These are phyloP conservation scores for Neogobius melanostomus DNA, from an alignment of 2,113 vertebrate species.

Conservation along the genomic window DNA sequence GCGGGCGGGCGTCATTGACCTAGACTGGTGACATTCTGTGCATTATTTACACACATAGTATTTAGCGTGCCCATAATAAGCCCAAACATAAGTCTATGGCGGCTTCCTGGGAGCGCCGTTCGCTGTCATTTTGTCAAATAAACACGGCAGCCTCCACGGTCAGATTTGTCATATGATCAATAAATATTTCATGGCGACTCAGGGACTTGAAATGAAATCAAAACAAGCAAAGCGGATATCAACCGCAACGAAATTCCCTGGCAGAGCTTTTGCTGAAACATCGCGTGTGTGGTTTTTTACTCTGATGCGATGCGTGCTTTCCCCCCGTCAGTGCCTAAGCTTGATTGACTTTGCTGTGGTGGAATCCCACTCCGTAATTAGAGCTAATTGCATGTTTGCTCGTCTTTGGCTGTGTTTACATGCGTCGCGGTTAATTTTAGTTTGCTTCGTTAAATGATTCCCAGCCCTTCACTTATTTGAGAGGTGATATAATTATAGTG, in stretches of 20 bases:
- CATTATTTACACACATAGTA: slow-evolving; percentile 5
- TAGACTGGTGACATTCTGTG: slow-evolving; percentile 29
- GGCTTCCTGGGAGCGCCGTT: slow-evolving; percentile 43
- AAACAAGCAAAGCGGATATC: slow-evolving; percentile 19
- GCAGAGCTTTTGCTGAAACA: slow-evolving; percentile 24
- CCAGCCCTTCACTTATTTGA: slow-evolving; percentile 53
- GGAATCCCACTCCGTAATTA: slow-evolving; percentile 63
- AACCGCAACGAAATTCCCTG: slow-evolving; percentile 25
- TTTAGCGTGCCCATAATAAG: too few species aligned
- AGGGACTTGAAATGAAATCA: slow-evolving; percentile 49
- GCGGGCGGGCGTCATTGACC: slow-evolving; percentile 21
- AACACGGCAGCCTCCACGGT: slow-evolving; percentile 33
- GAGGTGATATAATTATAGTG: slow-evolving; percentile 64
- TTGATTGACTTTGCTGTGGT: slow-evolving; percentile 54
- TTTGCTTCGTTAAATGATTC: slow-evolving; percentile 61
- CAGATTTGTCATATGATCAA: slow-evolving; percentile 55
- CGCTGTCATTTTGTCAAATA: slow-evolving; percentile 41
- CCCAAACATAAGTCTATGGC: too few species aligned
- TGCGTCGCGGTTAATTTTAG: slow-evolving; percentile 71
- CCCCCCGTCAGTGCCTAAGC: slow-evolving; percentile 36
- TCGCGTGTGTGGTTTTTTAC: slow-evolving; percentile 19
- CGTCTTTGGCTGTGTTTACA: slow-evolving; percentile 64
- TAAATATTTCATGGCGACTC: slow-evolving; percentile 63
- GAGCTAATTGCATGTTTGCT: slow-evolving; percentile 69
- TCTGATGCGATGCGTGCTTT: slow-evolving; percentile 22